phyloP scores from a whole-genome alignment of 2,113 vertebrate genomes.

The Nyctereutes procyonoides region DNA sequence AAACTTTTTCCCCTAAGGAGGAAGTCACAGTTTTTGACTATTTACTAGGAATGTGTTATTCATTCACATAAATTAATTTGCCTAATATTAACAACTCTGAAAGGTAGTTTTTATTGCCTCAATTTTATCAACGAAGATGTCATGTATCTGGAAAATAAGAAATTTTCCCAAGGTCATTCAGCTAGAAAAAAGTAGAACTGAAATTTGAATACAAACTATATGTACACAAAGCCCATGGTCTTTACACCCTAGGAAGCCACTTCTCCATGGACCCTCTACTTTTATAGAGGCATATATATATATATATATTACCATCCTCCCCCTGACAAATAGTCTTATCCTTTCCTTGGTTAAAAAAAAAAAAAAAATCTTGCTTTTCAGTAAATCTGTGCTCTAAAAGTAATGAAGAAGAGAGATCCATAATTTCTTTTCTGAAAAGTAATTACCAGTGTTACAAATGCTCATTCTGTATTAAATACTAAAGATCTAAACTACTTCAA shows the following conservation, averaged over 20 bases:
- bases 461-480: not conserved
- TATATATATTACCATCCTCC: not conserved
- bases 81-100: not conserved
- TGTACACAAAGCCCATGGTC: not conserved
- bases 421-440: conserved; percentile 31
- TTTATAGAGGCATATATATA: not conserved
- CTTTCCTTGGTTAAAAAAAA: not conserved
- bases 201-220: not conserved
- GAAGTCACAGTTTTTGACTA: not conserved
- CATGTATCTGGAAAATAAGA: not conserved
- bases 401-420: not conserved
- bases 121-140: not conserved
- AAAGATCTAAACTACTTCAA: not conserved
- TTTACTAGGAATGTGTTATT: not conserved
- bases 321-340: not conserved
- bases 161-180: not conserved
- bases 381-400: not conserved
- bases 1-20: not conserved
- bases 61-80: not conserved
- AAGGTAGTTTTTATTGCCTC: not conserved
- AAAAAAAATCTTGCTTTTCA: not conserved
- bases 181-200: not conserved
- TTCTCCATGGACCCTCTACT: not conserved
- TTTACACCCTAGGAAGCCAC: not conserved
- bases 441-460: not conserved